A percentile compares a stretch with the other conserved stretches of the same genome.
Conservation (phyloP, 2,113 vertebrate species). For the Thamnaconus septentrionalis region DNA sequence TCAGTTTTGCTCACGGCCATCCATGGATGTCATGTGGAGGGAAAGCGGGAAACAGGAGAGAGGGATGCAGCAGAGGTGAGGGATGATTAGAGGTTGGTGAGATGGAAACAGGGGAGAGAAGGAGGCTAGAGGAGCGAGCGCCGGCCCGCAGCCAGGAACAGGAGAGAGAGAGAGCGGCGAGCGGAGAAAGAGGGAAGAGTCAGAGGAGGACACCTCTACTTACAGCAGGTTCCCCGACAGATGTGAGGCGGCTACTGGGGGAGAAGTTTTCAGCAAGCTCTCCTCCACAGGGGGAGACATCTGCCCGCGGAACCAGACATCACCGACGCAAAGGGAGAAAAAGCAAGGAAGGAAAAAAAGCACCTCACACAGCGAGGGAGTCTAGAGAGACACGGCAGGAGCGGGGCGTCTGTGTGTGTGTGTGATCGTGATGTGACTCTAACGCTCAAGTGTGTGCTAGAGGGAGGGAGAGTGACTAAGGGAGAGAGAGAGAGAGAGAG, state of each 20-base stretch:
- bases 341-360: background rate
- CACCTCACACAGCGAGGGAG: slow-evolving; percentile 24
- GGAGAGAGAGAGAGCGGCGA: background rate
- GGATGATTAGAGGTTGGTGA: too few species aligned
- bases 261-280: slow-evolving; percentile 47
- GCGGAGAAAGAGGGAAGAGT: background rate
- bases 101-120: too few species aligned
- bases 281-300: slow-evolving; percentile 48
- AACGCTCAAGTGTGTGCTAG: slow-evolving; percentile 42
- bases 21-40: slow-evolving; percentile 23
- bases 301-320: slow-evolving; percentile 45
- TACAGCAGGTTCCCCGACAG: slow-evolving; percentile 49
- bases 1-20: slow-evolving; percentile 31
- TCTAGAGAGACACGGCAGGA: slow-evolving; percentile 6
- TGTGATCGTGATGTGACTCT: slow-evolving; percentile 34
- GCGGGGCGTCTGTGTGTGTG: slow-evolving; percentile 1
- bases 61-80: slow-evolving; percentile 11
- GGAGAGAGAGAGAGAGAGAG: slow-evolving; percentile 22
- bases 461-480: slow-evolving; percentile 25
- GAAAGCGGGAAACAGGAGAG: slow-evolving; percentile 6
- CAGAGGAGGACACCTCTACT: slow-evolving; percentile 37
- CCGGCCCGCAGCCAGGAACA: slow-evolving; percentile 16
- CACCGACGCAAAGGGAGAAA: slow-evolving; percentile 6
- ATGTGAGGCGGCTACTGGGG: slow-evolving; percentile 9
- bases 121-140: slow-evolving; percentile 4